Percentiles rank a stretch among this genome's conserved stretches.
phyloP scores from a whole-genome alignment of 2,113 vertebrate genomes.

The Esox niger region DNA sequence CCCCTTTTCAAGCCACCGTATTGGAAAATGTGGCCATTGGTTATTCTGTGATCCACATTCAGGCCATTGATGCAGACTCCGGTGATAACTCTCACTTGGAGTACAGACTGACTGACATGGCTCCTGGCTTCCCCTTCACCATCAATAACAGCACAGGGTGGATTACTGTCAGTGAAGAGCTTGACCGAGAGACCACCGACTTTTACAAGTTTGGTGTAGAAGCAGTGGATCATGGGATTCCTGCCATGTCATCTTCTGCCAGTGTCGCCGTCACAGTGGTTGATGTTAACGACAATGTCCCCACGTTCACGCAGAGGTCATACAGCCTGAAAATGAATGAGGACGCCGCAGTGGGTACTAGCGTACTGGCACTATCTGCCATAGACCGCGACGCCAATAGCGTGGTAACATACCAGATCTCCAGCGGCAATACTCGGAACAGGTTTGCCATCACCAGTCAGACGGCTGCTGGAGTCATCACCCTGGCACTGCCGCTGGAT shows the following conservation, averaged over 20 bases:
- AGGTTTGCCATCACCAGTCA: constrained; percentile 87
- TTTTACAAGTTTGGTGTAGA: constrained; percentile 83
- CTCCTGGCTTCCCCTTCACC: constrained; percentile 75
- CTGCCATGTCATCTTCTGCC: constrained; percentile 81
- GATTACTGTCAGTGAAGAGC: constrained; percentile 79
- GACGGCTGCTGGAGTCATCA: constrained; percentile 84
- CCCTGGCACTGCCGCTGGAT: constrained; percentile 82
- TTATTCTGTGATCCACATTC: constrained; percentile 82
- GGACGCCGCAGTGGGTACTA: constrained; percentile 81
- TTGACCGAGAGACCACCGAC: constrained; percentile 82
- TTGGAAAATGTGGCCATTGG: constrained; percentile 82
- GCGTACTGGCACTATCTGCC: constrained; percentile 80
- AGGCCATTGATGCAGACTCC: constrained; percentile 84
- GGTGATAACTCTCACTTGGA: constrained; percentile 81
- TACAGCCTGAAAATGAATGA: constrained; percentile 83
- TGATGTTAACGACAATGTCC: constrained; percentile 86
- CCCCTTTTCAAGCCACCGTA: constrained; percentile 84
- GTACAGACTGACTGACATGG: constrained; percentile 76
- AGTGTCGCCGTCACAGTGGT: constrained; percentile 82
- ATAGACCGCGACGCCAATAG: constrained; percentile 84
- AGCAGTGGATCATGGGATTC: constrained; percentile 79
- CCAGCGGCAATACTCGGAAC: constrained; percentile 85
- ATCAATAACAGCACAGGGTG: constrained; percentile 86
- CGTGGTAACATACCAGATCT: constrained; percentile 85
- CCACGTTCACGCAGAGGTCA: constrained; percentile 78